phyloP scores from a whole-genome alignment of 2,113 vertebrate species.

The Enhydra lutris region DNA sequence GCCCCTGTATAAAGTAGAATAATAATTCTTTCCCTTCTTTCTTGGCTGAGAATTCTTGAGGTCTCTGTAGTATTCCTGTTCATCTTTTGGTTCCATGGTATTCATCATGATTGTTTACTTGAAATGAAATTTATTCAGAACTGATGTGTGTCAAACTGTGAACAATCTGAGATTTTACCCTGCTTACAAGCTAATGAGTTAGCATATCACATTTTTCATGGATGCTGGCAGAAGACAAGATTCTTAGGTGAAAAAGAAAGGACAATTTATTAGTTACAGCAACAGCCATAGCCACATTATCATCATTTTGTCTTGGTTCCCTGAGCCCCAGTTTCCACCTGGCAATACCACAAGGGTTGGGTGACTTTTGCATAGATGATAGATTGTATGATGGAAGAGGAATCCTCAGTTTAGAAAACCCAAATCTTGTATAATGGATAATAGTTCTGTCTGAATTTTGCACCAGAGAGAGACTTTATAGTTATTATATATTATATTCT shows the following conservation, averaged over 20 bases:
- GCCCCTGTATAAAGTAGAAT: not conserved
- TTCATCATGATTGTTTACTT: slow-evolving; percentile 1
- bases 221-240: not conserved
- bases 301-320: not conserved
- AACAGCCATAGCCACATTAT: not conserved
- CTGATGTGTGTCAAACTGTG: not conserved
- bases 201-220: not conserved
- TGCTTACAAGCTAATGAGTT: not conserved
- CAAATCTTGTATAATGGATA: not conserved
- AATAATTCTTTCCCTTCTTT: not conserved
- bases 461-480: not conserved
- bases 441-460: not conserved
- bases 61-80: not conserved
- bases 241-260: not conserved
- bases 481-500: not conserved
- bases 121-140: slow-evolving; percentile 26
- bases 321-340: not conserved
- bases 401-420: not conserved
- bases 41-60: slow-evolving; percentile 7
- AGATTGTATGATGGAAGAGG: not conserved
- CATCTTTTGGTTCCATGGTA: not conserved
- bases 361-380: not conserved
- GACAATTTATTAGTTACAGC: not conserved
- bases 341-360: accelerated
- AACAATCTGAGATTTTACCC: not conserved